A percentile compares a stretch with the other conserved stretches of the same genome.
Evolutionary conservation across 1,140 invertebrate genomes (phyloP).

Genomic region (Aphidius ervi): DNA sequence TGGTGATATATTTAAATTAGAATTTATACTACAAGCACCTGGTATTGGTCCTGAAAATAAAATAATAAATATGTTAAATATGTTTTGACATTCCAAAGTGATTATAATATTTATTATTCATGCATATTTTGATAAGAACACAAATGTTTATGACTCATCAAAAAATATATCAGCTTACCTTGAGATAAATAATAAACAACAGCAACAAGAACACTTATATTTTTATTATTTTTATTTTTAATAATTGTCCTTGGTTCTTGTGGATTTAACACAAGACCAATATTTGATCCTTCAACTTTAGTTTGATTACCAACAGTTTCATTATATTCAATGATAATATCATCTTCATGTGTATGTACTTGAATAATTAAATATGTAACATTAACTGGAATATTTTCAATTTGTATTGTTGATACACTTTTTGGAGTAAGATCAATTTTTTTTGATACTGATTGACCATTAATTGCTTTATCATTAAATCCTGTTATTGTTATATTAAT

Average conservation of each 20-base stretch:
- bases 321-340: conserved; percentile 60
- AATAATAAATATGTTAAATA: conserved; percentile 18
- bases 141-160: background rate
- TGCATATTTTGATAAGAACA: background rate
- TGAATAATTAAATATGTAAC: conserved; percentile 63
- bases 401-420: conserved; percentile 44
- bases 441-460: conserved; percentile 29
- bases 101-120: background rate
- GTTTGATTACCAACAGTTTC: conserved; percentile 32
- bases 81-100: background rate
- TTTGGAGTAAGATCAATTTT: conserved; percentile 23
- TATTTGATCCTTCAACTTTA: conserved; percentile 57
- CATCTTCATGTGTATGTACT: conserved; percentile 60
- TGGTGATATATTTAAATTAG: conserved; percentile 61
- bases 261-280: conserved; percentile 57
- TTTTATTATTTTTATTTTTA: conserved; percentile 43
- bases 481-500: conserved; percentile 23
- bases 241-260: conserved; percentile 40
- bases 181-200: conserved; percentile 54
- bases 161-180: conserved; percentile 48
- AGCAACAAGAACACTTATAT: conserved; percentile 51
- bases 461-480: conserved; percentile 17
- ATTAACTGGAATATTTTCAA: conserved; percentile 49
- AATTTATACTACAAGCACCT: conserved; percentile 74
- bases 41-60: conserved; percentile 64